Evolutionary conservation across 2,797 vertebrate genomes (phyloP).

Genomic region (Sebastes aleutianus): DNA sequence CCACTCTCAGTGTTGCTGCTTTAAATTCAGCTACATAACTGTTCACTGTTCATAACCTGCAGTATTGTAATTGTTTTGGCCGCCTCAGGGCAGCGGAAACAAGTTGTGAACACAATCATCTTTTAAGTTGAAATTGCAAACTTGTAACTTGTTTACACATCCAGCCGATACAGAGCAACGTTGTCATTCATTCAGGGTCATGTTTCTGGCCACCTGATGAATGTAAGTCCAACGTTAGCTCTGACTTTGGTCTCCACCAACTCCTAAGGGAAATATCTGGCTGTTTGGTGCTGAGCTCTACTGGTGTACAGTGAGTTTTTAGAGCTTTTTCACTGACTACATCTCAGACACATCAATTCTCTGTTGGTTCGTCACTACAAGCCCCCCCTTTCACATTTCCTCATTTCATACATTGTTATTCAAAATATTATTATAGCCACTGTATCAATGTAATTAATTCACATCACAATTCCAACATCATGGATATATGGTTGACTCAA

Average conservation of each 20-base stretch:
- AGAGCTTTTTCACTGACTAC: not conserved
- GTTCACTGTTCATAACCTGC: too few relatives aligned
- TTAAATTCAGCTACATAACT: not conserved
- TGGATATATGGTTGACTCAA: not conserved
- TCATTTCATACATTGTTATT: not conserved
- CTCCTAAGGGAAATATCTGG: too few relatives aligned
- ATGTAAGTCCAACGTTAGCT: not conserved
- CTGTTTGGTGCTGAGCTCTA: not conserved
- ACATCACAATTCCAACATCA: not conserved
- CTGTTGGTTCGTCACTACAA: not conserved
- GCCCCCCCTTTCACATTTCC: too few relatives aligned
- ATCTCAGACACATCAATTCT: not conserved
- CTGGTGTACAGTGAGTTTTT: not conserved
- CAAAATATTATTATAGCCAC: not conserved
- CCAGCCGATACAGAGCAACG: too few relatives aligned
- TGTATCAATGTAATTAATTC: not conserved
- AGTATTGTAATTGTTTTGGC: not conserved
- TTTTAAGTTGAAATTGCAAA: not conserved
- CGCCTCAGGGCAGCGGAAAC: not conserved
- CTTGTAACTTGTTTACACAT: too few relatives aligned
- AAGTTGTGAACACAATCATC: not conserved
- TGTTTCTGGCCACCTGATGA: too few relatives aligned
- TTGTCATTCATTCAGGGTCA: accelerated
- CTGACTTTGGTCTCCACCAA: too few relatives aligned
- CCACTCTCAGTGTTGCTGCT: not conserved